Percentiles rank a stretch among this genome's conserved stretches.
These are phyloP conservation scores for Capromys pilorides DNA, from an alignment of 2,797 vertebrate species.

Conservation along the genomic window DNA sequence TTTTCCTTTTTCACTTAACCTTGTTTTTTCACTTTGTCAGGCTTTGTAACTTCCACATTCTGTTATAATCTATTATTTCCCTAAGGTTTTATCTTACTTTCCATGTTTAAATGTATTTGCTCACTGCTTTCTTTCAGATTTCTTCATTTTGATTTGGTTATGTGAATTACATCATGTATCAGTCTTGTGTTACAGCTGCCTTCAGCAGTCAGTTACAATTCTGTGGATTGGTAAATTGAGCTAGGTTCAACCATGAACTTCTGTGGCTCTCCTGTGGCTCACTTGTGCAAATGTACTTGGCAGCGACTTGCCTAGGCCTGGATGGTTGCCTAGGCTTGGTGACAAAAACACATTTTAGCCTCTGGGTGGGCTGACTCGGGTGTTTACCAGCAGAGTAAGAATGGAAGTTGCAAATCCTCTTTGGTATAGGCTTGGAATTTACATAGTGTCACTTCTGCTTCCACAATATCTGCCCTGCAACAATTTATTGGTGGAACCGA, in stretches of 20 bases:
- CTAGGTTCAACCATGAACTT: background rate
- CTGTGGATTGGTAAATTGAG: background rate
- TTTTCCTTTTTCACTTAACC: background rate
- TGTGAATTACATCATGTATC: background rate
- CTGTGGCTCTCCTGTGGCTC: background rate
- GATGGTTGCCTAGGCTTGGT: background rate
- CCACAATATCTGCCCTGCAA: background rate
- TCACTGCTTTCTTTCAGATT: background rate
- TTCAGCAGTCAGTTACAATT: background rate
- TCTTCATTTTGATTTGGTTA: slow-evolving; percentile 8
- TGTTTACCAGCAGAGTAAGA: background rate
- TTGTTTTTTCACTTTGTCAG: slow-evolving; percentile 18
- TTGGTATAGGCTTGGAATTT: background rate
- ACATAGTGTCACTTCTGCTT: background rate
- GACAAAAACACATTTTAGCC: too few relatives aligned
- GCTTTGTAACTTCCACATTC: background rate
- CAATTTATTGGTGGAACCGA: background rate
- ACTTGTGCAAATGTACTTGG: too few relatives aligned
- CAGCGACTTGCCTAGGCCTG: background rate
- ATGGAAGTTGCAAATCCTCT: background rate
- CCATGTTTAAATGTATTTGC: slow-evolving; percentile 4
- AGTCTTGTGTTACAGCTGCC: background rate
- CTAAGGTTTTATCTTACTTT: background rate
- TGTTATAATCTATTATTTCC: background rate
- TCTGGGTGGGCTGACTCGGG: background rate